These are phyloP conservation scores for Rhombomys opimus DNA, from an alignment of 2,113 vertebrate genomes.

Conservation along the genomic window DNA sequence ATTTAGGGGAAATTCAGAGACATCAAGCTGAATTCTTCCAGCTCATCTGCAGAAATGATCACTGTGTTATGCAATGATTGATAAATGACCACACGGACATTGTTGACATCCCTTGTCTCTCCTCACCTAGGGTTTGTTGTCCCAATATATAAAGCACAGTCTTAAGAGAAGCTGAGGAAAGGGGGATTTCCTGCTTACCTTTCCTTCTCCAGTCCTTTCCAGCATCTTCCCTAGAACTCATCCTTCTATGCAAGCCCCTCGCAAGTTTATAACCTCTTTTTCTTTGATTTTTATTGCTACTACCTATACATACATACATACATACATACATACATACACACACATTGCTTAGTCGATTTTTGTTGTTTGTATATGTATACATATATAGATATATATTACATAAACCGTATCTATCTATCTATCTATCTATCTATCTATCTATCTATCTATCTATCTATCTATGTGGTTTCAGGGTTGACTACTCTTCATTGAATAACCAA, in stretches of 20 bases:
- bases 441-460: too few relatives aligned
- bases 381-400: neutral
- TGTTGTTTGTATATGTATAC: neutral
- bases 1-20: neutral
- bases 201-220: neutral
- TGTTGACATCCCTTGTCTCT: neutral
- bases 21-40: neutral
- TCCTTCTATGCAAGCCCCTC: neutral
- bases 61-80: neutral
- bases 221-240: neutral
- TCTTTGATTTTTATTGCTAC: neutral
- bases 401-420: too few relatives aligned
- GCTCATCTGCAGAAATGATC: neutral
- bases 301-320: neutral
- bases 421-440: too few relatives aligned
- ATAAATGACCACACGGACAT: fast-evolving
- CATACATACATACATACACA: neutral
- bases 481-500: neutral
- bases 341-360: neutral
- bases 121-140: neutral
- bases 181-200: neutral
- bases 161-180: neutral
- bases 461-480: neutral
- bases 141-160: neutral
- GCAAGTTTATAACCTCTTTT: neutral